Base-by-base conservation (phyloP, 2,797 vertebrate genomes). In the Acomys russatus region DNA sequence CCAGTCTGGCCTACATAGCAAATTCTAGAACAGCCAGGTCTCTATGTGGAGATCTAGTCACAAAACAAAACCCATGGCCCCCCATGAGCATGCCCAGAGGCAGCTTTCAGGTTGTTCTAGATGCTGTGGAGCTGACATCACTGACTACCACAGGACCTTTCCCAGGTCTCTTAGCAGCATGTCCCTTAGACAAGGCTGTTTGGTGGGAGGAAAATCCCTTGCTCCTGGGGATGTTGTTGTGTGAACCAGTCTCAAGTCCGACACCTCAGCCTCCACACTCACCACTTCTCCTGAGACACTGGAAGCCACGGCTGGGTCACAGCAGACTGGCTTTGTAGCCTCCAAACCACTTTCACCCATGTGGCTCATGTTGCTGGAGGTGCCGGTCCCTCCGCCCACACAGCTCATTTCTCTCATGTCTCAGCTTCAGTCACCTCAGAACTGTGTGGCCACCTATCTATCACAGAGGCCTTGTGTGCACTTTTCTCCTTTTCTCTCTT, bases 211-310 rank as follows among this genome's bases (percentile, higher is more conserved):
- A 83, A 90, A 88, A 70, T 22, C 86, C 94, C 59, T 0, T 0
- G 0, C 25, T 0, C 10, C 78, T n/a, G 4, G 14, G 89, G 63
- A 59, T 51, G 63, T 51, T 51, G 25, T 54, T 30, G 10, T 18
- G 64, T 15, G 64, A 90, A 25, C 30, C 12, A 38, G 87, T 66
- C 25, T 90, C 80, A 54, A 38, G 78, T 44, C 28, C 0, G 2
- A 77, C 77, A 28, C 64, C 80, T 84, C 83, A 82, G 0, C 23
- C 15, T 71, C 44, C 35, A 30, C 33, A 35, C 56, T 66, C 0
- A 35, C n/a, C 64, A 87, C 92, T 92, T 90, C 95, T 94, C 68
- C 82, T 1, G 70, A 90, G 78, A 92, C 28, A 0, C 44, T 59
- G 44, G 84, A 30, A 86, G 92, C 93, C 38, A 14, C 89, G 1